Conservation (phyloP, 2,113 vertebrate genomes). For the Myotis lucifugus region DNA sequence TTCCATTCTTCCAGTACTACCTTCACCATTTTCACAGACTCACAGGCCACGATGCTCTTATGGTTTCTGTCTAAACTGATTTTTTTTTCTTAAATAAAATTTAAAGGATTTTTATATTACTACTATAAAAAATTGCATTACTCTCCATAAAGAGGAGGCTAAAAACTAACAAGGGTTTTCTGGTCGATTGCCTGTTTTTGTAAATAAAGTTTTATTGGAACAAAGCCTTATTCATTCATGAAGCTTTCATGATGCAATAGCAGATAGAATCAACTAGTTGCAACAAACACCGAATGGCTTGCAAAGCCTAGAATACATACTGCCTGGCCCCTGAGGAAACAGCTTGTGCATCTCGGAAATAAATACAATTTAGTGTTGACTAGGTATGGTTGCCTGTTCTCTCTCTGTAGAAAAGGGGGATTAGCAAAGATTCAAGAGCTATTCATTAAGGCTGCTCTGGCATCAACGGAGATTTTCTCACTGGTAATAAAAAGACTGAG, state of each 20-base stretch:
- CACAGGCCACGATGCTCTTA: neutral
- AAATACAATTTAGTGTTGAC: neutral
- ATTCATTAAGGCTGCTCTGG: neutral
- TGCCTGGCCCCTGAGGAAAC: neutral
- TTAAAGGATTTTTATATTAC: neutral
- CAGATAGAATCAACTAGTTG: neutral
- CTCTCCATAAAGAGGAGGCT: neutral
- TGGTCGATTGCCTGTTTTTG: neutral
- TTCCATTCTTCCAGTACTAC: too few species aligned
- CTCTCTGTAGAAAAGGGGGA: neutral
- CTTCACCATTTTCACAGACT: neutral
- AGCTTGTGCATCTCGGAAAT: neutral
- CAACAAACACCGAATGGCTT: neutral
- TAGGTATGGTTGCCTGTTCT: neutral
- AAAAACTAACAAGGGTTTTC: neutral
- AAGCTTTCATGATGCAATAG: neutral
- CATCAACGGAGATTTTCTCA: neutral
- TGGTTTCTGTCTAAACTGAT: neutral
- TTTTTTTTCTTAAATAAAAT: neutral
- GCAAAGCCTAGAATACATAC: neutral
- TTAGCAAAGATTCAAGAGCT: neutral
- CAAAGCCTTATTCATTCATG: neutral
- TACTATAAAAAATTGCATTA: neutral
- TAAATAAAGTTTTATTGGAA: slow-evolving; percentile 29
- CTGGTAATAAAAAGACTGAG: neutral